phyloP scores from a whole-genome alignment of 2,888 invertebrate genomes.

The Mamestra brassicae region DNA sequence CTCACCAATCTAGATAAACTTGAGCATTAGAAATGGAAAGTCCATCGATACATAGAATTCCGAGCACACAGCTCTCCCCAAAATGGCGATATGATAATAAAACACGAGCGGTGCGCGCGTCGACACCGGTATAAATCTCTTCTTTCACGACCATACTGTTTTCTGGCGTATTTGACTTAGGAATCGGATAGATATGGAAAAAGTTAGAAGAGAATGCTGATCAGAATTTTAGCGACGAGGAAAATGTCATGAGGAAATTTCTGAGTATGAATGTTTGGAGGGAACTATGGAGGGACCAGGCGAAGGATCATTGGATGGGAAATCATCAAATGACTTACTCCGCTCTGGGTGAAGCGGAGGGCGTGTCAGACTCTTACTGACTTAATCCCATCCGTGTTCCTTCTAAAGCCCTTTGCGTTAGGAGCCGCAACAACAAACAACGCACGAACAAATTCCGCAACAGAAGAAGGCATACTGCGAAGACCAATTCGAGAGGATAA shows the following conservation, averaged over 20 bases:
- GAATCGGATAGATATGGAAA: constrained; percentile 64
- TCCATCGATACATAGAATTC: constrained; percentile 58
- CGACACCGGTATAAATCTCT: constrained; percentile 82
- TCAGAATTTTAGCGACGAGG: neutral
- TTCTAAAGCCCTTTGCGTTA: too few relatives aligned
- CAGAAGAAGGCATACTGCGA: too few relatives aligned
- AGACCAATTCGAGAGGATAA: too few relatives aligned
- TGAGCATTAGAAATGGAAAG: constrained; percentile 61
- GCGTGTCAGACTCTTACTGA: too few relatives aligned
- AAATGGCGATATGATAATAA: constrained; percentile 80
- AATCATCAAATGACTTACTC: too few relatives aligned
- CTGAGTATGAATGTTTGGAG: neutral
- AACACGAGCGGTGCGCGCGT: constrained; percentile 75
- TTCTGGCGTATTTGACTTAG: constrained; percentile 69
- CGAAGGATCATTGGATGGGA: neutral
- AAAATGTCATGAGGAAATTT: neutral
- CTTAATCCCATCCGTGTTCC: too few relatives aligned
- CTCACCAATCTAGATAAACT: constrained; percentile 32
- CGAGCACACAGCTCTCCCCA: constrained; percentile 62
- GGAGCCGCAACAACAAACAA: too few relatives aligned
- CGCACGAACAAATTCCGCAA: too few relatives aligned
- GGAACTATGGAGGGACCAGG: too few relatives aligned
- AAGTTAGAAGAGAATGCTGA: neutral
- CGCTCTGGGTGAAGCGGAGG: too few relatives aligned
- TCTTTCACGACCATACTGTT: constrained; percentile 79